Evolutionary conservation across 2,888 invertebrate species (phyloP).

Genomic region (Agrochola macilenta): DNA sequence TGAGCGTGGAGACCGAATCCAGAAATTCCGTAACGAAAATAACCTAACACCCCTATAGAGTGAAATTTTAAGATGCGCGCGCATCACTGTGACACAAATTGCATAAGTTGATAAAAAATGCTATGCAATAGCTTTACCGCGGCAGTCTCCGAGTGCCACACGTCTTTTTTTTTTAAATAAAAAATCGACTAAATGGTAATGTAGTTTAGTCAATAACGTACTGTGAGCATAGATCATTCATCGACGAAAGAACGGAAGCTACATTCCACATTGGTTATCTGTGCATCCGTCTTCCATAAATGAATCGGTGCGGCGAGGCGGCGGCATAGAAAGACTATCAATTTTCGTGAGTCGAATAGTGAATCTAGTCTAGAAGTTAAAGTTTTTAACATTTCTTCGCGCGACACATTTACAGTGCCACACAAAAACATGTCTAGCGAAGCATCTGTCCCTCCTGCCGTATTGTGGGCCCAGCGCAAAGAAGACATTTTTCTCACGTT

Average conservation of each 20-base stretch:
- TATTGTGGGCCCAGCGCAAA: conserved; percentile 98
- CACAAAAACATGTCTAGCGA: conserved; percentile 86
- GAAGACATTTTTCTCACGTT: conserved; percentile 96
- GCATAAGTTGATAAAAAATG: too few species aligned
- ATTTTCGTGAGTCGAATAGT: conserved; percentile 64
- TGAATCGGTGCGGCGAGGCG: conserved; percentile 75
- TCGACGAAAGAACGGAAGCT: conserved; percentile 33
- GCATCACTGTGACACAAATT: too few species aligned
- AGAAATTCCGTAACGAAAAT: too few species aligned
- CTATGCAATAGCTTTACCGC: too few species aligned
- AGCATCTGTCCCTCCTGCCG: conserved; percentile 93
- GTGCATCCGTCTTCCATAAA: conserved; percentile 69
- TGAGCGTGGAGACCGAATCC: too few species aligned
- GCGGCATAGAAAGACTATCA: conserved; percentile 60
- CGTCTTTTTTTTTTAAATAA: neutral
- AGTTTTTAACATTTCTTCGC: conserved; percentile 41
- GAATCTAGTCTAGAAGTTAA: conserved; percentile 62
- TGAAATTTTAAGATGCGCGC: too few species aligned
- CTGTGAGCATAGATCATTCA: conserved; percentile 13
- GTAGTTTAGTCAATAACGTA: conserved; percentile 7
- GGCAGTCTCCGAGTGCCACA: too few species aligned
- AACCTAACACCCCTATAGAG: too few species aligned
- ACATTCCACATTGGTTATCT: conserved; percentile 43
- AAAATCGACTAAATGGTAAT: neutral
- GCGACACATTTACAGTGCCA: conserved; percentile 30